Evolutionary conservation across 2,888 invertebrate genomes (phyloP).

Genomic region (Petrolisthes manimaculis): DNA sequence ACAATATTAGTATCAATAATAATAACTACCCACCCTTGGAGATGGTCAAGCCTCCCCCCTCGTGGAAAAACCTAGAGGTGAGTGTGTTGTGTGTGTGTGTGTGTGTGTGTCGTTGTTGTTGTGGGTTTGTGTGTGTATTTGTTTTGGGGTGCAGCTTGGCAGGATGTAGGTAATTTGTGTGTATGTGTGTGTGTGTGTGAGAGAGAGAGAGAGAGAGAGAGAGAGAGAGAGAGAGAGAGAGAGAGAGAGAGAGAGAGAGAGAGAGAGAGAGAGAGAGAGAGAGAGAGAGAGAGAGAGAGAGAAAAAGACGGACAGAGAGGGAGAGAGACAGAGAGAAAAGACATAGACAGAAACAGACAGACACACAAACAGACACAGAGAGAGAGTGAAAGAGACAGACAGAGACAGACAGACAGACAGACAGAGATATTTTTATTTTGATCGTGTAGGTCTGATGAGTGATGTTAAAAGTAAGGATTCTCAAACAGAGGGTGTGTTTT

Average conservation of each 20-base stretch:
- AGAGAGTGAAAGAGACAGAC: background rate
- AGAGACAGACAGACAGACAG: background rate
- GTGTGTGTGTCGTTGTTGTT: no score
- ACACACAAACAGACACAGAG: background rate
- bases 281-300: background rate
- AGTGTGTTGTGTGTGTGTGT: no score
- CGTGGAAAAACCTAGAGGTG: no score
- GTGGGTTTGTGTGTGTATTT: no score
- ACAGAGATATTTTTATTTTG: background rate
- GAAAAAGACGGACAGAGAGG: background rate
- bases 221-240: background rate
- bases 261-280: background rate
- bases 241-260: background rate
- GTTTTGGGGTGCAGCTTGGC: background rate
- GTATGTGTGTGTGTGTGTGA: background rate
- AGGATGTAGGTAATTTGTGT: background rate
- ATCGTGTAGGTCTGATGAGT: no score
- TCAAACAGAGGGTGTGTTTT: no score
- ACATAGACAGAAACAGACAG: background rate
- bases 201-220: constrained; percentile 1
- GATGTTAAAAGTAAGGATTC: no score
- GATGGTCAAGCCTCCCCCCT: background rate
- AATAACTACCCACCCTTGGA: background rate
- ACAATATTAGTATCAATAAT: no score
- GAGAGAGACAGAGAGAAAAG: background rate